Percentiles rank a stretch among this genome's conserved stretches.
These are phyloP conservation scores for Lochmaea crataegi DNA, from an alignment of 2,888 invertebrate species.

Conservation along the genomic window DNA sequence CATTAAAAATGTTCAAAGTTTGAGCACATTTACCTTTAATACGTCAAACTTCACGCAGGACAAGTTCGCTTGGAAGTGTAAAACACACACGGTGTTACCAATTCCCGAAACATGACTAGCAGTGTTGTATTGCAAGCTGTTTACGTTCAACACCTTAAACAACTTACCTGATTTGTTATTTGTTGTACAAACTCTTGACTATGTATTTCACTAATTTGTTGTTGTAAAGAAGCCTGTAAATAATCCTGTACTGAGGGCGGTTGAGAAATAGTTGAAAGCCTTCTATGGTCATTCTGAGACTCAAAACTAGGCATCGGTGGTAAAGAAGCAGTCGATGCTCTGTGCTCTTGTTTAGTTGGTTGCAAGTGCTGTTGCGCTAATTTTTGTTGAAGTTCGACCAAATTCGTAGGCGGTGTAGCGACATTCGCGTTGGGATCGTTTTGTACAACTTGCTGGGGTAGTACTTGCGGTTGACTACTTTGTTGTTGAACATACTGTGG, in stretches of 20 bases:
- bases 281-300: constrained; percentile 52
- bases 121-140: not conserved
- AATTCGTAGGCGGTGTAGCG: constrained; percentile 56
- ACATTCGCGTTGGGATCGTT: constrained; percentile 20
- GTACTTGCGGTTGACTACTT: constrained; percentile 48
- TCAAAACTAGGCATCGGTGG: constrained; percentile 60
- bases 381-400: constrained; percentile 61
- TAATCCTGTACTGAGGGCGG: constrained; percentile 57
- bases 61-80: too few relatives aligned
- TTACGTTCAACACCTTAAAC: not conserved
- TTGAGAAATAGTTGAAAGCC: constrained; percentile 60
- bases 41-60: too few relatives aligned
- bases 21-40: too few relatives aligned
- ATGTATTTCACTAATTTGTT: constrained; percentile 49
- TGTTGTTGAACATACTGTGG: constrained; percentile 60
- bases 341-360: constrained; percentile 44
- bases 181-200: constrained; percentile 47
- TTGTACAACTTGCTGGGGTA: constrained; percentile 44
- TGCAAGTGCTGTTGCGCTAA: constrained; percentile 57
- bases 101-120: too few relatives aligned
- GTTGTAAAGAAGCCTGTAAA: constrained; percentile 47
- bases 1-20: too few relatives aligned
- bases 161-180: constrained; percentile 36
- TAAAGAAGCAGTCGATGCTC: constrained; percentile 56
- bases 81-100: too few relatives aligned